These are phyloP conservation scores for Anthrax anthrax DNA, from an alignment of 2,888 invertebrate species.

Conservation along the genomic window DNA sequence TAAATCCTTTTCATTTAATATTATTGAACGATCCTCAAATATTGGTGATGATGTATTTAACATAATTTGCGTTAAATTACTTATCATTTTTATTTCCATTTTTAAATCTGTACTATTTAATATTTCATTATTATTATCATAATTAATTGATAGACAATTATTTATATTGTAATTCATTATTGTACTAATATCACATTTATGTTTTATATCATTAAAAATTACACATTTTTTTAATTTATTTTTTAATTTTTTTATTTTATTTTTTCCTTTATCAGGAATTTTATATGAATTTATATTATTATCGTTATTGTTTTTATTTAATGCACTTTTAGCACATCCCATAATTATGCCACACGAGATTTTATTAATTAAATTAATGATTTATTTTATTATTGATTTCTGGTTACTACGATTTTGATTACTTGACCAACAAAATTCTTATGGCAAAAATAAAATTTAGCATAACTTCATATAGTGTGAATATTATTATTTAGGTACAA, in stretches of 20 bases:
- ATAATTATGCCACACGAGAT: background rate
- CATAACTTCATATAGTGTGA: too few relatives aligned
- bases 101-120: conserved; percentile 17
- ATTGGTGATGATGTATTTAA: conserved; percentile 28
- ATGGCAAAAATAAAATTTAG: background rate
- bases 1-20: background rate
- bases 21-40: background rate
- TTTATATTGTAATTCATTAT: too few relatives aligned
- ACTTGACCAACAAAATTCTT: background rate
- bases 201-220: too few relatives aligned
- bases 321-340: background rate
- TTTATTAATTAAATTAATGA: too few relatives aligned
- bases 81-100: conserved; percentile 32
- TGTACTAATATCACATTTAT: too few relatives aligned
- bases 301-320: background rate
- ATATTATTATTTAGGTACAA: too few relatives aligned
- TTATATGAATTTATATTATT: background rate
- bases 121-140: background rate
- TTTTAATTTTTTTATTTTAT: too few relatives aligned
- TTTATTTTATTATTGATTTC: too few relatives aligned
- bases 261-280: too few relatives aligned
- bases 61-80: conserved; percentile 21
- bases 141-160: too few relatives aligned
- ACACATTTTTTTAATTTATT: too few relatives aligned
- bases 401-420: background rate